Conservation (phyloP, 37 sponge, comb jelly and placozoan species). For the Chondrosia reniformis region DNA sequence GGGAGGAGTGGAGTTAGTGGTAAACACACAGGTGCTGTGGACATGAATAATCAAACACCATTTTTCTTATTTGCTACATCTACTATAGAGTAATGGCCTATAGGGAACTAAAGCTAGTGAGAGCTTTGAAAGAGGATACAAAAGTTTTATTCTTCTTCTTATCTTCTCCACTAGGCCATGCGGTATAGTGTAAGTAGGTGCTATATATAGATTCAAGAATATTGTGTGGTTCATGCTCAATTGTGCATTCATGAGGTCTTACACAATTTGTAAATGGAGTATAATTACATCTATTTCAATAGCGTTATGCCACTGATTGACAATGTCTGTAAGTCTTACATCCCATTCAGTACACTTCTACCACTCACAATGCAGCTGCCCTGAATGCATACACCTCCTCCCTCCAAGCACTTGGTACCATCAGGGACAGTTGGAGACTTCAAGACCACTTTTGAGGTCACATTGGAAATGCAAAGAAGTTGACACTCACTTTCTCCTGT, state of each 20-base stretch:
- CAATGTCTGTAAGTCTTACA: neutral
- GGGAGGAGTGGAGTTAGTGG: neutral
- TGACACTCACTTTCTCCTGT: conserved; percentile 5
- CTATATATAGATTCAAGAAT: too few species aligned
- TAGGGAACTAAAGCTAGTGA: too few species aligned
- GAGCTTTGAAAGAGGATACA: too few species aligned
- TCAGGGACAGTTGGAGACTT: neutral
- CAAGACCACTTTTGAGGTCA: neutral
- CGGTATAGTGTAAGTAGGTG: too few species aligned
- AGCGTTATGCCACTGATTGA: neutral
- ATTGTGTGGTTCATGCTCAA: too few species aligned
- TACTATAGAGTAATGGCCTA: too few species aligned
- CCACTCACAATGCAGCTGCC: conserved; percentile 13
- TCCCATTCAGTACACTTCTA: too few species aligned
- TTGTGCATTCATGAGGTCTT: too few species aligned
- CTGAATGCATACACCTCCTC: neutral
- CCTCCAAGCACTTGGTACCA: neutral
- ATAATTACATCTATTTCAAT: neutral
- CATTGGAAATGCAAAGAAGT: neutral
- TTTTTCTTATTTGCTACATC: too few species aligned
- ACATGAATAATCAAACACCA: neutral
- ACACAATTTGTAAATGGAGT: too few species aligned
- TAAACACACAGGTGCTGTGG: neutral
- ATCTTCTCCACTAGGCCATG: too few species aligned
- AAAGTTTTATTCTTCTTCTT: too few species aligned